Base-by-base conservation (phyloP, 1,140 invertebrate species). In the Drosophila pseudoobscura region DNA sequence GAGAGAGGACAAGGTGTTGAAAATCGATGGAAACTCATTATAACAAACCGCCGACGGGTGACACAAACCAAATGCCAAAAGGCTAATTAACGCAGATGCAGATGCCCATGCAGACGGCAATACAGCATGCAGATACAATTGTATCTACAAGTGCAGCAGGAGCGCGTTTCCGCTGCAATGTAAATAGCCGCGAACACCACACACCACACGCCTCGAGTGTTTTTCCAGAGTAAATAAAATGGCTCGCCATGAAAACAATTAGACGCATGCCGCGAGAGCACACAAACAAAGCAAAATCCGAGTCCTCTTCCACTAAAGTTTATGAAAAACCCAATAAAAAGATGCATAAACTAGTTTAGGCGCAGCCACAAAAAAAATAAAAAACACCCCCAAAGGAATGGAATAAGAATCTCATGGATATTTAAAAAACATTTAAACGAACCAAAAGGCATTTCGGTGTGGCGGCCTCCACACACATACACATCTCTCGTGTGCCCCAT, bases 11-110 rank as follows among this genome's bases (percentile, higher is more conserved):
- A 41, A 82, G 83, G 83, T 88, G 83, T 88, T 87, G 83, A 87
- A 80, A 79, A 70, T 65, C 46, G 39, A 77, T 82, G 84, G 55
- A 82, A 88, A 82, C 70, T 82, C 83, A 87, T 87, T 87, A 88
- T 76, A 87, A 80, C 78, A 78, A 83, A 73, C 22, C 60, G 61
- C 66, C 58, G 78, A 62, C 58, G 45, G 83, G 78, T 87, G 83
- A 87, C 83, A 87, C 50, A 82, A 82, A 53, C 83, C 83, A 88
- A 87, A 88, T 87, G 83, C 83, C 78, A 55, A 68, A 44, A 45
- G 45, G 62, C 75, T 74, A 79, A 87, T 87, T 87, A 85, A 85
- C 74, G 57, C 66, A 58, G 60, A 20, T 70, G 46, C 58, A 57
- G 77, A 73, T 55, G 29, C 24, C 24, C 6, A 29, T 29, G 13